phyloP scores from a whole-genome alignment of 2,888 invertebrate genomes.

The Caenorhabditis zanzibari region DNA sequence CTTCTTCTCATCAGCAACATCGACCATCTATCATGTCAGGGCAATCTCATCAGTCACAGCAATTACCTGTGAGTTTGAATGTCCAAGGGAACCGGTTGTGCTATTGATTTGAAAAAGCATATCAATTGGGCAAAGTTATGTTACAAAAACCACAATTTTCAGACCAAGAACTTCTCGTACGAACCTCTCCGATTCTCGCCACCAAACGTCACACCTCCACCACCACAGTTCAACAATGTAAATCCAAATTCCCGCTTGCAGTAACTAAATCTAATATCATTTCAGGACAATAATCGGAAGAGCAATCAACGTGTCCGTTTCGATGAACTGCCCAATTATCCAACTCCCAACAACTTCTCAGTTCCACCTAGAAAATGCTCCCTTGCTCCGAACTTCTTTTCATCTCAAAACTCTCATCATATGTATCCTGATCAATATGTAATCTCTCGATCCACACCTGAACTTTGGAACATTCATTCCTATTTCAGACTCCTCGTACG shows the following conservation, averaged over 20 bases:
- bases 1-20: conserved; percentile 21
- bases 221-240: conserved; percentile 34
- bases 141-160: no score
- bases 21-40: conserved; percentile 63
- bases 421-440: conserved; percentile 69
- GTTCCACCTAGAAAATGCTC: conserved; percentile 63
- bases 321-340: conserved; percentile 60
- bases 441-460: not conserved
- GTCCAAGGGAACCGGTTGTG: not conserved
- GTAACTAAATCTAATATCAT: not conserved
- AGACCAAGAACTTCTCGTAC: conserved; percentile 49
- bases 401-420: conserved; percentile 65
- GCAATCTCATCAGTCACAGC: conserved; percentile 56
- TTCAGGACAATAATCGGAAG: conserved; percentile 11
- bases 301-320: conserved; percentile 55
- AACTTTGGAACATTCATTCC: not conserved
- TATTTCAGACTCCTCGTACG: conserved; percentile 54
- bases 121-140: no score
- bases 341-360: conserved; percentile 44
- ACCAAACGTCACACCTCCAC: conserved; percentile 65
- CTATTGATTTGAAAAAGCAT: no score
- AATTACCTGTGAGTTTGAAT: conserved; percentile 41
- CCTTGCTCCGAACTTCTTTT: conserved; percentile 67
- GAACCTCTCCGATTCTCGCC: conserved; percentile 67
- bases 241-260: not conserved